These are phyloP conservation scores for Anthopleura sola DNA, from an alignment of 64 coral and sea anemone species.

Conservation along the genomic window DNA sequence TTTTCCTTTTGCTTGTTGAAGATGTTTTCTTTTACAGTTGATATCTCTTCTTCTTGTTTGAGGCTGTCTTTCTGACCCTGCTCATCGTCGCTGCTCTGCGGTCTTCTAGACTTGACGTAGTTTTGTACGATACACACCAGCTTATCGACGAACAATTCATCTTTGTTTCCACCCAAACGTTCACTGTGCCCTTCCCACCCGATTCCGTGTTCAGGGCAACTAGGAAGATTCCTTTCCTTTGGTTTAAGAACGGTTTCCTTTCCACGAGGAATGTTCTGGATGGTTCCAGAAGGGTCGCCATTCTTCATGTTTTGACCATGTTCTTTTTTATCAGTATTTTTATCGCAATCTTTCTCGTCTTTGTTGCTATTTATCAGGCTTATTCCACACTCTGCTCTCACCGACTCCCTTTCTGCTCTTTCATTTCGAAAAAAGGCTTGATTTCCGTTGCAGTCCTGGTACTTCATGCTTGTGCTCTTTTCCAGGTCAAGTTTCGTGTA, in stretches of 20 bases:
- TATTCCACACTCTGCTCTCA: neutral
- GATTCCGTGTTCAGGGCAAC: neutral
- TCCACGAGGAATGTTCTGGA: neutral
- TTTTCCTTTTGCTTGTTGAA: neutral
- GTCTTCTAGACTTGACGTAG: neutral
- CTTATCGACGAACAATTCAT: neutral
- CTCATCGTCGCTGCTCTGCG: neutral
- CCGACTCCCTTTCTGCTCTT: neutral
- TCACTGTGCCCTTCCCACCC: neutral
- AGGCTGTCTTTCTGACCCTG: neutral
- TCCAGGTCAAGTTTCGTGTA: neutral
- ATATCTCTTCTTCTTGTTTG: neutral
- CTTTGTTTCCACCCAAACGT: neutral
- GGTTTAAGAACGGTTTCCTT: neutral
- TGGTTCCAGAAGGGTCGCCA: neutral
- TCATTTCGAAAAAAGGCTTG: neutral
- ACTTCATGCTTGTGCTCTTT: neutral
- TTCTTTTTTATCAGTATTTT: neutral
- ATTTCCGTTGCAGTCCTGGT: neutral
- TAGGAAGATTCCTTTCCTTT: neutral
- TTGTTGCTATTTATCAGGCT: neutral
- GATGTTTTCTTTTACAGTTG: neutral
- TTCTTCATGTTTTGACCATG: neutral
- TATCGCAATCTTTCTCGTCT: neutral
- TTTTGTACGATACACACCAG: neutral